phyloP scores from a whole-genome alignment of 2,797 vertebrate species.

The Pygocentrus nattereri region DNA sequence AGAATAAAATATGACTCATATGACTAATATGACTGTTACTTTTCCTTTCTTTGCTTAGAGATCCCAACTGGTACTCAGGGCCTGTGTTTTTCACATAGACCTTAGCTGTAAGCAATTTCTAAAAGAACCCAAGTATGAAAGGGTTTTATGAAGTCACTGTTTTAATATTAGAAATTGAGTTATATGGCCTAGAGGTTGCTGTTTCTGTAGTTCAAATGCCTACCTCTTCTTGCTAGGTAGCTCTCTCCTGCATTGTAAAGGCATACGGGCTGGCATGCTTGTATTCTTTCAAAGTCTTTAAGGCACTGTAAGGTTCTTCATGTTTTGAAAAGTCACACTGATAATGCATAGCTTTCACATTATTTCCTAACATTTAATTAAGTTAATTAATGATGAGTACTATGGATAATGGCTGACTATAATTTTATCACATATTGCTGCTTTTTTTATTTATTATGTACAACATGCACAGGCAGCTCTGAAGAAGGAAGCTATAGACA shows the following conservation, averaged over 20 bases:
- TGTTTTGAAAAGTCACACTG: too few relatives aligned
- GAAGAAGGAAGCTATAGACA: background rate
- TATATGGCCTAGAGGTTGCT: background rate
- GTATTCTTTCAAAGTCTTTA: background rate
- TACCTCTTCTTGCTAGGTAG: background rate
- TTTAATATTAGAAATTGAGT: too few relatives aligned
- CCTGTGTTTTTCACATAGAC: background rate
- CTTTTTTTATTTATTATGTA: too few relatives aligned
- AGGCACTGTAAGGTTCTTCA: too few relatives aligned
- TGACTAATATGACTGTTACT: too few relatives aligned
- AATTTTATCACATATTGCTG: too few relatives aligned
- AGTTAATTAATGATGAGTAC: too few relatives aligned
- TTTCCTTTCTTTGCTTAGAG: background rate
- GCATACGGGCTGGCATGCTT: too few relatives aligned
- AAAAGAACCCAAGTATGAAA: background rate
- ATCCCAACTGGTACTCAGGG: background rate
- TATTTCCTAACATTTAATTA: too few relatives aligned
- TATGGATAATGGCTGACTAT: too few relatives aligned
- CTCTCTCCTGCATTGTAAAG: background rate
- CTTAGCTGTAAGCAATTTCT: background rate
- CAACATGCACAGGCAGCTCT: background rate
- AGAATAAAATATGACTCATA: background rate
- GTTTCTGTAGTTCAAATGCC: background rate
- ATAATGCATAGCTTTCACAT: too few relatives aligned
- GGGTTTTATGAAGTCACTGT: background rate